Conservation (phyloP, 2,113 vertebrate genomes). For the Myotis yumanensis region DNA sequence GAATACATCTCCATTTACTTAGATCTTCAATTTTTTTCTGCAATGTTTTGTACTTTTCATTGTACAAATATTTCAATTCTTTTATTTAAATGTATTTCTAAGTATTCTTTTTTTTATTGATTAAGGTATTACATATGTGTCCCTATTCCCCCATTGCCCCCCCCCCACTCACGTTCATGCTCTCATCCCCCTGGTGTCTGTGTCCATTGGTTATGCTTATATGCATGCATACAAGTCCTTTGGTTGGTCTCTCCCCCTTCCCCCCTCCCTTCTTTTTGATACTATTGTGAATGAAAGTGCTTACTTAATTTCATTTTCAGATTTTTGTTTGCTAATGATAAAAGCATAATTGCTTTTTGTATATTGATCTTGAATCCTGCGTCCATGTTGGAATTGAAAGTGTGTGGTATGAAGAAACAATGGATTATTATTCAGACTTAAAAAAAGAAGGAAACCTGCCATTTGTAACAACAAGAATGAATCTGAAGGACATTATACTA, state of each 20-base stretch:
- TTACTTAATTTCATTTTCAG: slow-evolving; percentile 44
- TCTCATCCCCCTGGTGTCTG: too few species aligned
- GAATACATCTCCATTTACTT: not conserved
- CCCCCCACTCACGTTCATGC: too few species aligned
- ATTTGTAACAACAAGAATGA: not conserved
- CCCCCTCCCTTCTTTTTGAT: not conserved
- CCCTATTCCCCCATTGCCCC: too few species aligned
- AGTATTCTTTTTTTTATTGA: not conserved
- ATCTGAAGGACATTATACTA: not conserved
- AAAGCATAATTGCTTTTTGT: slow-evolving; percentile 1
- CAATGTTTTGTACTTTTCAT: not conserved
- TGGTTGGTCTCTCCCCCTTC: too few species aligned
- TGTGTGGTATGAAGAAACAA: not conserved
- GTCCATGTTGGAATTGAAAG: not conserved
- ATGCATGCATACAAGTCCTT: too few species aligned
- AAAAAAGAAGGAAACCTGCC: not conserved
- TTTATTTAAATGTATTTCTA: slow-evolving; percentile 14
- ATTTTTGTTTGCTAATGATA: slow-evolving; percentile 6
- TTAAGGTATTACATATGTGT: too few species aligned
- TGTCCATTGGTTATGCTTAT: too few species aligned
- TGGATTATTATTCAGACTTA: not conserved
- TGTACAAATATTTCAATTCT: not conserved
- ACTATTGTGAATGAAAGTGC: not conserved
- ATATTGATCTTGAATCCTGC: not conserved
- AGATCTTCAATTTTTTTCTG: not conserved